These are phyloP conservation scores for Bergia sp. DNA, from an alignment of 92 coral and sea anemone genomes.

Conservation along the genomic window DNA sequence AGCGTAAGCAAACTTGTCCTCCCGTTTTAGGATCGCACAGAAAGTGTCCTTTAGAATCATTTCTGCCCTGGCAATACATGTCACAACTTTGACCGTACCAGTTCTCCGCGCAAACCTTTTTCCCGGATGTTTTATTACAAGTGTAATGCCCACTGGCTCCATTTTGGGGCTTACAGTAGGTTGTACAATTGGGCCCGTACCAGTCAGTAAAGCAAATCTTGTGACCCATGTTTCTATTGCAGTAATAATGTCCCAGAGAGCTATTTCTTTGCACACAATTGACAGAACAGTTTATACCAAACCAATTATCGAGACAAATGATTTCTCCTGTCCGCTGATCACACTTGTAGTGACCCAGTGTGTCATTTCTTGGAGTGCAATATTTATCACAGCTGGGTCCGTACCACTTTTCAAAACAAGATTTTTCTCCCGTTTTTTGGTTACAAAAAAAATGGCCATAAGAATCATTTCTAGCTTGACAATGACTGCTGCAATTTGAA, in stretches of 20 bases:
- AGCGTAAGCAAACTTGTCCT: slow-evolving; percentile 34
- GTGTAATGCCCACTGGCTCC: background rate
- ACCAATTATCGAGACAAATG: slow-evolving; percentile 53
- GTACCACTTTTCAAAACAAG: slow-evolving; percentile 41
- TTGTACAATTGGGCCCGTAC: slow-evolving; percentile 29
- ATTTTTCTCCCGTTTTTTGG: slow-evolving; percentile 12
- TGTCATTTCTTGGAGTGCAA: slow-evolving; percentile 41
- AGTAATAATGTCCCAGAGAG: slow-evolving; percentile 42
- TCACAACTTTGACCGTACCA: slow-evolving; percentile 26
- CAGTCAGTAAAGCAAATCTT: slow-evolving; percentile 23
- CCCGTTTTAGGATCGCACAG: slow-evolving; percentile 35
- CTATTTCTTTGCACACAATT: slow-evolving; percentile 47
- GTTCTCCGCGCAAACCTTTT: slow-evolving; percentile 11
- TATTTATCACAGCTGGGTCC: slow-evolving; percentile 32
- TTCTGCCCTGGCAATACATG: background rate
- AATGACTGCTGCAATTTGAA: slow-evolving; percentile 38
- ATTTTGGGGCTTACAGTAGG: slow-evolving; percentile 19
- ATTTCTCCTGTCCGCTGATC: slow-evolving; percentile 38
- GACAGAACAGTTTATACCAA: slow-evolving; percentile 48
- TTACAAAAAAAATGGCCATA: slow-evolving; percentile 38
- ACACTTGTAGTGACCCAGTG: slow-evolving; percentile 53
- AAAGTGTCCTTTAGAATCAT: slow-evolving; percentile 1
- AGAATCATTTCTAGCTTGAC: slow-evolving; percentile 31
- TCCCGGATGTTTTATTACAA: slow-evolving; percentile 16
- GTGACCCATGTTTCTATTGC: slow-evolving; percentile 37